These are phyloP conservation scores for Bombyx mori DNA, from an alignment of 1,140 invertebrate genomes.

Conservation along the genomic window DNA sequence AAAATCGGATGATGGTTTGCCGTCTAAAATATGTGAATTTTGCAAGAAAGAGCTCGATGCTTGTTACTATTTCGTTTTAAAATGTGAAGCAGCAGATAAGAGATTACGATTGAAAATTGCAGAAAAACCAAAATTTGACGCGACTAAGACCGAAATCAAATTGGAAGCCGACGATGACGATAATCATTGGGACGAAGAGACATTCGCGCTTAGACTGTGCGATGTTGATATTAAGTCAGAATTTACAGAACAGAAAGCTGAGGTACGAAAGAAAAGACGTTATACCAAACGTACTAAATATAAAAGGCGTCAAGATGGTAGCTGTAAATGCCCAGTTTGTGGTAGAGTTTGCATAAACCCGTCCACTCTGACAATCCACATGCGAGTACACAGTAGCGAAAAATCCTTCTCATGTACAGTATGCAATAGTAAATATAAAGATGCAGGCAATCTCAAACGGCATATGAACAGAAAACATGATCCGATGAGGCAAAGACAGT, in stretches of 20 bases:
- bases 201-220: neutral
- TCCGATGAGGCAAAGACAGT: slow-evolving; percentile 30
- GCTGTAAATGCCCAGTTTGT: slow-evolving; percentile 73
- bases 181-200: slow-evolving; percentile 9
- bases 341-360: slow-evolving; percentile 72
- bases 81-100: slow-evolving; percentile 49
- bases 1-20: slow-evolving; percentile 32
- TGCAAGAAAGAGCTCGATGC: slow-evolving; percentile 32
- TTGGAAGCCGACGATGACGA: slow-evolving; percentile 11
- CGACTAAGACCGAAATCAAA: slow-evolving; percentile 20
- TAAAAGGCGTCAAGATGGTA: slow-evolving; percentile 19
- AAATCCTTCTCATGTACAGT: slow-evolving; percentile 34
- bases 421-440: slow-evolving; percentile 65
- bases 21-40: slow-evolving; percentile 28
- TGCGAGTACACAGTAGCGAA: slow-evolving; percentile 50
- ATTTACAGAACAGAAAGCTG: neutral
- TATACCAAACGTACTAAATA: slow-evolving; percentile 14
- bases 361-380: slow-evolving; percentile 39
- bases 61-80: slow-evolving; percentile 42
- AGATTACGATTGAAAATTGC: slow-evolving; percentile 24
- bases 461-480: slow-evolving; percentile 41
- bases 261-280: slow-evolving; percentile 2
- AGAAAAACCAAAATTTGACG: neutral
- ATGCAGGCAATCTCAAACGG: slow-evolving; percentile 53
- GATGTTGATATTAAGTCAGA: neutral